These are phyloP conservation scores for Ivindomyrus marchei DNA, from an alignment of 2,113 vertebrate genomes.

Conservation along the genomic window DNA sequence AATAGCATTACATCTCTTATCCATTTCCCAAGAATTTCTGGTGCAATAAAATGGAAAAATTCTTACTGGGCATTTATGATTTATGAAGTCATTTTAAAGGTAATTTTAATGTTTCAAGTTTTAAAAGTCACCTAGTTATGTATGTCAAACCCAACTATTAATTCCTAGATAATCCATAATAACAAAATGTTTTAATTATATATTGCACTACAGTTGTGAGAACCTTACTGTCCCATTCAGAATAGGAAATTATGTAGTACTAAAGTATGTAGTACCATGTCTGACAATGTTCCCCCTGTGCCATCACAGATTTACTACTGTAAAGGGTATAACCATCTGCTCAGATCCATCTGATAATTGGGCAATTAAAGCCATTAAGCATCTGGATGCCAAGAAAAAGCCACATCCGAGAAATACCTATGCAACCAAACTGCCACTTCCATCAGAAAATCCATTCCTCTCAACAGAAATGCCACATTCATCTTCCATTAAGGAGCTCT, in stretches of 20 bases:
- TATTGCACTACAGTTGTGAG: background rate
- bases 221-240: background rate
- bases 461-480: background rate
- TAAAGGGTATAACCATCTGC: constrained; percentile 4
- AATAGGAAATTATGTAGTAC: background rate
- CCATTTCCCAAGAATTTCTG: background rate
- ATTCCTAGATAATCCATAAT: background rate
- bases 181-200: background rate
- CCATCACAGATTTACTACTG: constrained; percentile 21
- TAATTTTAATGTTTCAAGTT: background rate
- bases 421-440: background rate
- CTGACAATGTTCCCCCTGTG: background rate
- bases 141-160: background rate
- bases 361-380: background rate
- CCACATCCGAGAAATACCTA: background rate
- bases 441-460: background rate
- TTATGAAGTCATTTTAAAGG: background rate
- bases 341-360: constrained; percentile 23
- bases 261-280: background rate
- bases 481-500: background rate
- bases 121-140: background rate
- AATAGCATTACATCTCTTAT: background rate
- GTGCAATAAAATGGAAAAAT: background rate
- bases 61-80: background rate
- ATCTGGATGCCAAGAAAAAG: background rate